A percentile compares a stretch with the other conserved stretches of the same genome.
Conservation (phyloP, 2,113 vertebrate species). For the Sminthopsis crassicaudata region DNA sequence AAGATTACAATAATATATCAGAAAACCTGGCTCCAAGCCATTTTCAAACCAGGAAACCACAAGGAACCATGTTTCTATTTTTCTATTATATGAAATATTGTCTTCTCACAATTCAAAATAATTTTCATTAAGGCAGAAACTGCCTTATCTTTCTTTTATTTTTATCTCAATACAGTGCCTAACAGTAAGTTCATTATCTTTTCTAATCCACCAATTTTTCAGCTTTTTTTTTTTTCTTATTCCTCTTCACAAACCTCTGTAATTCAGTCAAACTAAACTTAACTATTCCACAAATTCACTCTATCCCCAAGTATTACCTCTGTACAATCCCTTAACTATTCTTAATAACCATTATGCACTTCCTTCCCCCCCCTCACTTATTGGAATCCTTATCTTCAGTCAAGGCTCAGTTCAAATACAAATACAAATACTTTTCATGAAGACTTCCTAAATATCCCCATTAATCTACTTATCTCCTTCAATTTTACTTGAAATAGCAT, state of each 20-base stretch:
- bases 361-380: background rate
- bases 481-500: background rate
- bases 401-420: background rate
- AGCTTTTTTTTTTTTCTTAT: background rate
- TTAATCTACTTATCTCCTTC: background rate
- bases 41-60: background rate
- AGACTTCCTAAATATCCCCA: background rate
- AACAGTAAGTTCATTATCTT: background rate
- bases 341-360: background rate
- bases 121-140: background rate
- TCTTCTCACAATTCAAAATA: background rate
- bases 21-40: background rate
- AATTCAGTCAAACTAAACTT: background rate
- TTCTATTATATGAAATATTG: background rate
- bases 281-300: background rate
- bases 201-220: background rate
- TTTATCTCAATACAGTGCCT: background rate
- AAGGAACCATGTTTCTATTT: background rate
- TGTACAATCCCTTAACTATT: background rate
- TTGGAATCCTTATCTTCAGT: background rate
- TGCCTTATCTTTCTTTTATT: background rate
- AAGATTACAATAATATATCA: background rate
- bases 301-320: background rate
- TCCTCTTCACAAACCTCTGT: background rate
- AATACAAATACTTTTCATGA: background rate